Base-by-base conservation (phyloP, 2,797 vertebrate genomes). In the Melanogrammus aeglefinus region DNA sequence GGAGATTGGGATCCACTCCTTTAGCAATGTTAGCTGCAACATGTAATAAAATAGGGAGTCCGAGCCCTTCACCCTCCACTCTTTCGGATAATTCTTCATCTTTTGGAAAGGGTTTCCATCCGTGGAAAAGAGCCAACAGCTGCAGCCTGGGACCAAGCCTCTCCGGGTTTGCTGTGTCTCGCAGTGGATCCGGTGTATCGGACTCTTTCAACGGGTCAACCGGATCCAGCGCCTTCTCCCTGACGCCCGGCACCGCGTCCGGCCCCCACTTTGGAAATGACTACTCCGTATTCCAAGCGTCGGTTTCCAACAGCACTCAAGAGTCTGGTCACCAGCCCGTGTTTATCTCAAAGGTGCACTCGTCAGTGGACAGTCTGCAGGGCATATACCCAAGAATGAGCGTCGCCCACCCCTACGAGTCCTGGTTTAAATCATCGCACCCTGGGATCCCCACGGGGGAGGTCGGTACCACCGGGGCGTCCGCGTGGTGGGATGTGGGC, bases 11-110 rank as follows among this genome's bases (percentile, higher is more conserved):
- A 95, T 98, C 97, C 86, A 99, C 97, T 95, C 97, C 97, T 91
- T 95, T 99, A 96, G 97, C 97, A 95, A 99, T 99, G 97, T 94
- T 99, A 81, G 97, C 97, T 84, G 97, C 97, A 88, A 99, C 97
- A 93, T 99, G 97, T 86, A 99, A 98, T 91, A 99, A 99, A 94
- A 99, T 99, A 90, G 97, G 97, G 93, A 98, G 96, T 88, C 95
- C 97, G 91, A 97, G 96, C 94, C 97, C 97, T 82, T 99, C 97
- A 82, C 96, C 96, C 39, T 98, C 97, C 18, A 87, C 97, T 44
- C 94, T 98, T 86, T 96, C 97, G 93, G 97, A 99, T 95, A 96
- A 95, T 89, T 91, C 96, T 7, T 93, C 96, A 41, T 95, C 96
- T 1, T 98, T 97, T 91, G 96, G 95, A 70, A 98, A 98, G 91